These are phyloP conservation scores for Squalus acanthias DNA, from an alignment of 2,797 vertebrate species.

Conservation along the genomic window DNA sequence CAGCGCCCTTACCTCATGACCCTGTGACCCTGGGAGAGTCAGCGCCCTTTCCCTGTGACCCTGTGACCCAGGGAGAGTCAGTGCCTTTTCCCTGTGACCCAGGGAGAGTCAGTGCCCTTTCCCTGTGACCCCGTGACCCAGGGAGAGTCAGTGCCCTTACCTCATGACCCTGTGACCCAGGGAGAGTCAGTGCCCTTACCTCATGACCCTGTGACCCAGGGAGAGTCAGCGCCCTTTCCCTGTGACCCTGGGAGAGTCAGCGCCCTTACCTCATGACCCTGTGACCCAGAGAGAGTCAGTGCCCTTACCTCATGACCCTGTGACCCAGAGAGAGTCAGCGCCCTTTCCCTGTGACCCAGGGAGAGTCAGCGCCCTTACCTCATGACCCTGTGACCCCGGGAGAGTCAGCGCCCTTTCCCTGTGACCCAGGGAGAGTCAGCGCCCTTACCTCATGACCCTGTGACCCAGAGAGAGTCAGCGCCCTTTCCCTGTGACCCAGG, in stretches of 20 bases:
- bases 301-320: conserved; percentile 8
- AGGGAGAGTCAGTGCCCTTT: background rate
- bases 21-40: conserved; percentile 41
- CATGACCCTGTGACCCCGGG: background rate
- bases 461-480: too few species aligned
- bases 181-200: background rate
- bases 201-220: conserved; percentile 39
- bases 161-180: background rate
- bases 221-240: conserved; percentile 30
- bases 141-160: conserved; percentile 24
- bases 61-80: conserved; percentile 21
- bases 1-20: conserved; percentile 1
- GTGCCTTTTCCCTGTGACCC: background rate
- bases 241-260: conserved; percentile 40
- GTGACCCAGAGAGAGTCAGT: background rate
- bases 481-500: background rate
- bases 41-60: conserved; percentile 40
- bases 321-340: conserved; percentile 38
- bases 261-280: background rate
- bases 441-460: too few species aligned
- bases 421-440: conserved; percentile 38
- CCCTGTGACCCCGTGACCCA: conserved; percentile 39
- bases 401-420: background rate
- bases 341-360: background rate
- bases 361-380: background rate